Evolutionary conservation across 2,888 invertebrate species (phyloP), one percentile per base, ranked within the genome.

Genomic region (Heliothis peltigera): DNA sequence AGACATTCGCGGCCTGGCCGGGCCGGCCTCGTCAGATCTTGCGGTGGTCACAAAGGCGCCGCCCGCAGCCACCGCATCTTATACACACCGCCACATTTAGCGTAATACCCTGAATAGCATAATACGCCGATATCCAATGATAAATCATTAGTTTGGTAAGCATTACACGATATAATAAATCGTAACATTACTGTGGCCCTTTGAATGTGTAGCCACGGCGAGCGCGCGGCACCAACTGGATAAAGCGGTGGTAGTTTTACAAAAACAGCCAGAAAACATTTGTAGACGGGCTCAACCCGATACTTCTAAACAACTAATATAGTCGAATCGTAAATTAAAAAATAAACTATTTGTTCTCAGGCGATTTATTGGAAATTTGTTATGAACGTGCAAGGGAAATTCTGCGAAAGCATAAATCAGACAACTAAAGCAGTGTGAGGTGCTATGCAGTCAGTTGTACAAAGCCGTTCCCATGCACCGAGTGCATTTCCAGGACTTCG

Each of bases 1-100:
- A 91, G 87, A 77, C 82, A 92, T 90, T 86, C 91, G 87, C 83
- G 52, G 69, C 54, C 69, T 75, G 75, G 70, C 68, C 63, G 68
- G 69, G 69, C 71, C 51, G 69, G 70, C 63, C 75, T 58, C 66
- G 64, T 66, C 79, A 64, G 76, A 65, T 46, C 67, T 73, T 81
- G 81, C 81, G 83, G 83, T 79, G 78, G 56, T 52, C 70, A 70
- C 81, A 80, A 77, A 82, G 82, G 70, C 69, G 76, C 82, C 75
- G 76, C 77, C 77, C 61, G 75, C 79, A 55, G 65, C 74, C 72
- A 66, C 82, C 75, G 73, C 82, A 75, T 75, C 82, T 64, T 57
- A 39, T 39, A 75, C 72, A 66, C 68, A 73, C 81, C 81, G 82
- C 62, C 79, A 68, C 83, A 68, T 71, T 78, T 80, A 77, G 68